Base-by-base conservation (phyloP, 2,113 vertebrate genomes). In the Caretta caretta region DNA sequence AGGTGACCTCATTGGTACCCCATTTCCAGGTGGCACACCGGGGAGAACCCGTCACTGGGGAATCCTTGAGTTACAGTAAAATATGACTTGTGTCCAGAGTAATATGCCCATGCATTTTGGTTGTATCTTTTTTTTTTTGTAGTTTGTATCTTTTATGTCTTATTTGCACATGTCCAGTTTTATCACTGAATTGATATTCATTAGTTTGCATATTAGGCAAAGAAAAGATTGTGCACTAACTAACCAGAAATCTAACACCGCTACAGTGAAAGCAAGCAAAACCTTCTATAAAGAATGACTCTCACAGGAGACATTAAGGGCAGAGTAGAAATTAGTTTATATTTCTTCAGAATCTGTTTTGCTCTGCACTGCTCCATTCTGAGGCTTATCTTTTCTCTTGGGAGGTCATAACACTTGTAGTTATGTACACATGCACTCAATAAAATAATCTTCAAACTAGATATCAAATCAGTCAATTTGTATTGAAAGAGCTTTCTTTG, bases 341-440 rank as follows among this genome's bases (percentile, higher is more conserved):
- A 95, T 93, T 97, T 96, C 88, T 95, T 95, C 89, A 89, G 93
- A 94, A 94, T 86, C 91, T 88, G 2, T 93, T 95, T 95, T 93
- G 10, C 48, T 84, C 88, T 94, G 48, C 84, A 65, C 35, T 85
- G 42, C 80, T 93, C n/a, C 80, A 86, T 93, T 94, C 84, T 84
- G 78, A 95, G 50, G 86, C 92, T 93, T 90, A 93, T 90, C 9
- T 92, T 96, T 97, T 96, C 96, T 94, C 94, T 93, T 4, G 81
- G 87, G 95, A 96, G 86, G 92, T 92, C 75, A 95, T 95, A 97
- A 93, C 80, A 93, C 42, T 96, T 93, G 89, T 72, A 83, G 76
- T 93, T 94, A 96, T 96, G 83, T 93, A 95, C 78, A 80, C 80
- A 90, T 93, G 81, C 90, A 72, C 10, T 92, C 22, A 76, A 85